These are phyloP conservation scores for Eupithecia vulgata DNA, from an alignment of 2,888 invertebrate genomes.

Conservation along the genomic window DNA sequence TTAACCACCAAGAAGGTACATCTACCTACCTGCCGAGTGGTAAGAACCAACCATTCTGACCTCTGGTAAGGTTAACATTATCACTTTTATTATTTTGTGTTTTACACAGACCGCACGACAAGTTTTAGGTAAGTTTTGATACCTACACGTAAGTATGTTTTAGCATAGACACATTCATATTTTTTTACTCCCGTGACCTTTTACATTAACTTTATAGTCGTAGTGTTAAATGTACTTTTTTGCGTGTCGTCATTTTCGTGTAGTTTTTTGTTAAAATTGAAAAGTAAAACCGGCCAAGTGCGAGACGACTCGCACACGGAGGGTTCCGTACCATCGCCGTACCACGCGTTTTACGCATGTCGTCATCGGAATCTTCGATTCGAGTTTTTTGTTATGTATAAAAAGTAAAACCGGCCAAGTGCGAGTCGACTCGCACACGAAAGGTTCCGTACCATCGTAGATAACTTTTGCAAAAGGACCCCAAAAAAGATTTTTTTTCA, in stretches of 20 bases:
- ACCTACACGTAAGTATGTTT: slow-evolving; percentile 49
- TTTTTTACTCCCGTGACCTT: slow-evolving; percentile 55
- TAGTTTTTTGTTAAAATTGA: not conserved
- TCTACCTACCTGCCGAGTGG: slow-evolving; percentile 28
- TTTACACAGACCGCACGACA: slow-evolving; percentile 61
- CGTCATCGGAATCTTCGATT: too few species aligned
- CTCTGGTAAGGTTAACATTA: slow-evolving; percentile 79
- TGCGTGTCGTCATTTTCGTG: not conserved
- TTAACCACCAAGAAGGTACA: not conserved
- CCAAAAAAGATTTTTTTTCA: too few species aligned
- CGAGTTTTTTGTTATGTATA: not conserved
- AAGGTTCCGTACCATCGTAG: too few species aligned
- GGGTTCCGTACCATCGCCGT: too few species aligned
- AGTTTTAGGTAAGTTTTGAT: slow-evolving; percentile 48
- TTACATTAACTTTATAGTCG: slow-evolving; percentile 28
- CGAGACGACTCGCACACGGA: too few species aligned
- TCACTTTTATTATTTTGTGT: slow-evolving; percentile 71
- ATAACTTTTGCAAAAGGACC: too few species aligned
- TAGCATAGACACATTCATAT: slow-evolving; percentile 47
- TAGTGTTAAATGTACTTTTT: not conserved
- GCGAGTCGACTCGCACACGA: too few species aligned
- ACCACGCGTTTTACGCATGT: not conserved
- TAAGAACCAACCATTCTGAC: slow-evolving; percentile 56
- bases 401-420: not conserved
- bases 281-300: not conserved